Evolutionary conservation across 2,113 vertebrate genomes (phyloP), one percentile per base, ranked within the genome.

Genomic region (Loxodonta africana): DNA sequence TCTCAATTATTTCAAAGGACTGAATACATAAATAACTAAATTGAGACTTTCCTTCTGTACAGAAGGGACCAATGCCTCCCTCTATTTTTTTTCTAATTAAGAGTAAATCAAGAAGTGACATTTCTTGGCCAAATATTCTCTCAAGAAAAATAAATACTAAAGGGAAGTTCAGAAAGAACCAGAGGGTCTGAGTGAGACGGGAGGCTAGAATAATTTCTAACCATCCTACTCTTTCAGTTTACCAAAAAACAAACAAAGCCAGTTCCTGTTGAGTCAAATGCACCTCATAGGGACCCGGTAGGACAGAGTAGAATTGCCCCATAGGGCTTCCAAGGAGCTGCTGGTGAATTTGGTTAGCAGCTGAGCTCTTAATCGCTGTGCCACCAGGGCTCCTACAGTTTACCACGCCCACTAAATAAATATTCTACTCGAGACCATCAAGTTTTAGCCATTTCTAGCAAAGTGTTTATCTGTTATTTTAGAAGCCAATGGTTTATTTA

Each of bases 401-500:
- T 12, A 23, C 11, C 41, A n/a, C 3, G 6, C 3, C 46, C 5
- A 33, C 4, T 60, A 53, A 86, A 85, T 44, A 60, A 90, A 53
- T 30, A 81, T 48, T 81, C 14, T 37, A 71, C 76, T 95, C 94
- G 23, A 74, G 93, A 65, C 2, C 90, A 76, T 83, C 15, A 30
- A 30, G 44, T 30, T 86, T 89, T 63, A 80, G 46, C 69, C 83
- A 69, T 74, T 18, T 83, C 46, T 60, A 60, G 60, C 23, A 83
- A 84, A 80, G 25, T 81, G 25, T 83, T 81, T 63, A 33, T 83
- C 15, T 90, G 37, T 82, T 86, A 53, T 78, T 85, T 85, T 73
- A 77, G 44, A 93, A 89, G 80, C 10, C 9, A 86, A 8, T 74
- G 8, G 21, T 51, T 95, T 88, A 85, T 82, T 46, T 83, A 67